Conservation (phyloP, 2,888 invertebrate species). For the Eupithecia centaureata region DNA sequence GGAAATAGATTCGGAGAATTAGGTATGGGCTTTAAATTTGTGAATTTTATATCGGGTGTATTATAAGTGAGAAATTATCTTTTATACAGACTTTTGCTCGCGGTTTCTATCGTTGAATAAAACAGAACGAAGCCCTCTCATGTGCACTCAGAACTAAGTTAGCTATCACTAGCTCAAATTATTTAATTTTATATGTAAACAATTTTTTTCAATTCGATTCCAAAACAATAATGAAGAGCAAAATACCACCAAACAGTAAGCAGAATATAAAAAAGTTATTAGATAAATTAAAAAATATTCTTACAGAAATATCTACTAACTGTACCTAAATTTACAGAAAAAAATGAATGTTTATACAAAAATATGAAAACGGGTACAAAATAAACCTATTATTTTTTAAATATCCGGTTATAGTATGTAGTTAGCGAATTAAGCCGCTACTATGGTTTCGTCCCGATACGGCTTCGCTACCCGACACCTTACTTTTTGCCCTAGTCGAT, state of each 20-base stretch:
- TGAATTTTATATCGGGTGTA: neutral
- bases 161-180: too few relatives aligned
- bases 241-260: too few relatives aligned
- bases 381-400: conserved; percentile 17
- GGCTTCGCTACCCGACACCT: conserved; percentile 64
- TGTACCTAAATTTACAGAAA: neutral
- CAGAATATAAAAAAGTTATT: too few relatives aligned
- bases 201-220: too few relatives aligned
- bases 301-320: neutral
- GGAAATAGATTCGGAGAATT: neutral
- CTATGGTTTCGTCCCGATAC: conserved; percentile 70
- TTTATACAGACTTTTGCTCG: neutral
- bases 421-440: conserved; percentile 64
- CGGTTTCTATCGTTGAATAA: neutral
- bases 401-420: conserved; percentile 42
- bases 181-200: too few relatives aligned
- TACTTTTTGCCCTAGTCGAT: conserved; percentile 55
- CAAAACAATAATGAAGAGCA: too few relatives aligned
- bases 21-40: neutral
- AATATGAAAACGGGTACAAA: neutral
- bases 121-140: too few relatives aligned
- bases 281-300: neutral
- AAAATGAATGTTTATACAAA: neutral
- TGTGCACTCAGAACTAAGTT: neutral
- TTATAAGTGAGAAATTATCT: neutral